Conservation (phyloP, 2,113 vertebrate genomes). For the Ochotona princeps region DNA sequence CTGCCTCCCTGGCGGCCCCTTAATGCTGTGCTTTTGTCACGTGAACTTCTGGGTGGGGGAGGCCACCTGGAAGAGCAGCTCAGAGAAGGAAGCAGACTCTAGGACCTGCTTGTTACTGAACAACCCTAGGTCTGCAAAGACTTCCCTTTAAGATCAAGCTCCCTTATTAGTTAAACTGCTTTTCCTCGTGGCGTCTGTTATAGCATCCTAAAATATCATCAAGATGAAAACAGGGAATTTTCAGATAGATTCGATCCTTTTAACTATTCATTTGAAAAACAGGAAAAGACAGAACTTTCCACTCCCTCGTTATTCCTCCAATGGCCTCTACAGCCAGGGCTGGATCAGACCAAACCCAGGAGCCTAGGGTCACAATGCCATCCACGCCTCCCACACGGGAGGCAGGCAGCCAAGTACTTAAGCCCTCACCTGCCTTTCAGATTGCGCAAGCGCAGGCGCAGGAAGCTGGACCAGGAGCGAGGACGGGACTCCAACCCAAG, state of each 20-base stretch:
- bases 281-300: too few relatives aligned
- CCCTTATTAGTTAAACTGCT: not conserved
- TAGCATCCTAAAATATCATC: not conserved
- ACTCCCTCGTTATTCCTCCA: too few relatives aligned
- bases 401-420: too few relatives aligned
- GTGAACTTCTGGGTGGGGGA: not conserved
- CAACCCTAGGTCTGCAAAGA: not conserved
- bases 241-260: not conserved
- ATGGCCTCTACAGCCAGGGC: too few relatives aligned
- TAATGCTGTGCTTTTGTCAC: not conserved
- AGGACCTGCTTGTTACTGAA: not conserved
- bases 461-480: too few relatives aligned
- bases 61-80: not conserved
- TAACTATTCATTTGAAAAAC: too few relatives aligned
- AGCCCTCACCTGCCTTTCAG: too few relatives aligned
- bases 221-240: slow-evolving; percentile 2
- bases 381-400: too few relatives aligned
- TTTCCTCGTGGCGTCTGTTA: not conserved
- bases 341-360: too few relatives aligned
- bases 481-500: too few relatives aligned
- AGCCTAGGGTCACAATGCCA: too few relatives aligned
- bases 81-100: slow-evolving; percentile 10
- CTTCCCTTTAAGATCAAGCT: not conserved
- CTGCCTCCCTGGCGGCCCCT: not conserved
- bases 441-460: too few relatives aligned